Conservation (phyloP, 1,140 invertebrate genomes). For the Coelopa frigida region DNA sequence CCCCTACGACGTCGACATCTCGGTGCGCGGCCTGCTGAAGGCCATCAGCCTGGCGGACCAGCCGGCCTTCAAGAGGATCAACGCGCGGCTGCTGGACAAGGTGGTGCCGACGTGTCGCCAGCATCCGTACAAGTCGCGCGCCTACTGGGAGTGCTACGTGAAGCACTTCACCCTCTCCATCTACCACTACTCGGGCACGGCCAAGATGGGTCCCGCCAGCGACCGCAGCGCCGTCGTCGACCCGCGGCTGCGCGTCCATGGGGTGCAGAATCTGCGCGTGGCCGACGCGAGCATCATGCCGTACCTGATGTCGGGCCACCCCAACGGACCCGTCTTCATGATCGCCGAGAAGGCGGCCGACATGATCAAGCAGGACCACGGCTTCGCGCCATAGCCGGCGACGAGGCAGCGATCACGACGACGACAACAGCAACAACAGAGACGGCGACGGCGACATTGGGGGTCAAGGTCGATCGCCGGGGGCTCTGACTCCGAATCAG, state of each 20-base stretch:
- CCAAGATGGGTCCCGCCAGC: slow-evolving; percentile 69
- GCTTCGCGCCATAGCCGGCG: too few species aligned
- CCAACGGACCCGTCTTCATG: slow-evolving; percentile 57
- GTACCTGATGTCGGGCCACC: slow-evolving; percentile 53
- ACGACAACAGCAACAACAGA: too few species aligned
- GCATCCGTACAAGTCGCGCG: slow-evolving; percentile 52
- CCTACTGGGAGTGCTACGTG: slow-evolving; percentile 67
- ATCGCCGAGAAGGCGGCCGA: slow-evolving; percentile 65
- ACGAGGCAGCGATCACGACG: too few species aligned
- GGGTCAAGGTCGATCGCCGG: too few species aligned
- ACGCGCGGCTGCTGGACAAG: slow-evolving; percentile 52
- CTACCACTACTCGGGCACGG: slow-evolving; percentile 74
- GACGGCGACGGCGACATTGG: too few species aligned
- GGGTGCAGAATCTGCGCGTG: slow-evolving; percentile 59
- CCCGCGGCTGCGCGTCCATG: slow-evolving; percentile 59
- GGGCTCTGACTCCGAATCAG: too few species aligned
- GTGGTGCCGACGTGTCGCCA: slow-evolving; percentile 56
- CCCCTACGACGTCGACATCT: slow-evolving; percentile 56
- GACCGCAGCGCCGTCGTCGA: slow-evolving; percentile 66
- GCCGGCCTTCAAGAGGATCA: slow-evolving; percentile 51
- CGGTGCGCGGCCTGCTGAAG: slow-evolving; percentile 55
- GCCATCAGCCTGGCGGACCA: slow-evolving; percentile 53
- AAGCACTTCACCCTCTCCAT: slow-evolving; percentile 63
- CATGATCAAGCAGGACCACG: slow-evolving; percentile 51
- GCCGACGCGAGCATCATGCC: slow-evolving; percentile 68